Percentiles rank a stretch among this genome's conserved stretches.
Evolutionary conservation across 2,888 invertebrate species (phyloP).

Genomic region (Plemyria rubiginata): DNA sequence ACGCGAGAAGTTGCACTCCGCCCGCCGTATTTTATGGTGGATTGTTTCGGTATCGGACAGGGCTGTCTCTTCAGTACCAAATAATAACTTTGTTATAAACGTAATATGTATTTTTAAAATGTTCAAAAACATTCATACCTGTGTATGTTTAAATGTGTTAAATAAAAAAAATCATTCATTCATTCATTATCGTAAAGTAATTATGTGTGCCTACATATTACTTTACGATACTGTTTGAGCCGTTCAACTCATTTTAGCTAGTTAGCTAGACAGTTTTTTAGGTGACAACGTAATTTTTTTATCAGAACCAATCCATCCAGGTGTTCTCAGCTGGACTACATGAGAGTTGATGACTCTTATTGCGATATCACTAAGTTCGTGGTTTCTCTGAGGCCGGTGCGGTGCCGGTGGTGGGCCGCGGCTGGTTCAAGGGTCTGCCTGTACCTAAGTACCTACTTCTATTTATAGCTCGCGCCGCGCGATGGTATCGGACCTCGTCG

Average conservation of each 20-base stretch:
- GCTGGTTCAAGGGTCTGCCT: conserved; percentile 81
- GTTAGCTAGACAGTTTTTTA: too few relatives aligned
- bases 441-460: conserved; percentile 58
- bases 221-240: too few relatives aligned
- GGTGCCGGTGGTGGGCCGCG: conserved; percentile 62
- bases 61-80: conserved; percentile 43
- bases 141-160: too few relatives aligned
- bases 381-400: conserved; percentile 65
- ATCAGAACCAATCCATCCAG: too few relatives aligned
- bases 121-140: too few relatives aligned
- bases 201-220: too few relatives aligned
- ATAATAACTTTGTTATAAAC: too few relatives aligned
- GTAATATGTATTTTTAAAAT: too few relatives aligned
- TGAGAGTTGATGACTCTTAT: background rate
- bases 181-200: too few relatives aligned
- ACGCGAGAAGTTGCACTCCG: conserved; percentile 68
- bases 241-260: too few relatives aligned
- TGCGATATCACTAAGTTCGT: conserved; percentile 40
- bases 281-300: too few relatives aligned
- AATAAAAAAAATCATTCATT: too few relatives aligned
- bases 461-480: conserved; percentile 76
- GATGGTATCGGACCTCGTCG: conserved; percentile 75
- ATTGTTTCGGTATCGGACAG: conserved; percentile 69
- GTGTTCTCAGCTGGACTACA: background rate
- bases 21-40: conserved; percentile 71